Conservation (phyloP, 2,888 invertebrate genomes). For the Rugalucina vietnamica region DNA sequence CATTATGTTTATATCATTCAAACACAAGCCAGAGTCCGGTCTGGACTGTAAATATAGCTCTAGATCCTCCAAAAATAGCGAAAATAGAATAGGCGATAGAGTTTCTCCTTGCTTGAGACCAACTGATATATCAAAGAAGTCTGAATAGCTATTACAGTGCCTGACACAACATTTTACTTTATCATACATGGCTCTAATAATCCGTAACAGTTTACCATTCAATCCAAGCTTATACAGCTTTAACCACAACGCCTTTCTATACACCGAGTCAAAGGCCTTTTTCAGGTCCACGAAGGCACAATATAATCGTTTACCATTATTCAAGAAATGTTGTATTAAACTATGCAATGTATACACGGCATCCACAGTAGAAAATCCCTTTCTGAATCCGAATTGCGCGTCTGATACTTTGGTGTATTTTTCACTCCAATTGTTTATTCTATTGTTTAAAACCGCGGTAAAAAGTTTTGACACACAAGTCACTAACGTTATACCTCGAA, state of each 20-base stretch:
- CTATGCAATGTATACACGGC: conserved; percentile 27
- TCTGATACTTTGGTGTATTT: conserved; percentile 9
- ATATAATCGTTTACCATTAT: no score
- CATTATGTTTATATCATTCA: conserved; percentile 14
- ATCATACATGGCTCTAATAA: no score
- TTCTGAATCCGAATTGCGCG: conserved; percentile 37
- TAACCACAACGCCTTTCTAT: no score
- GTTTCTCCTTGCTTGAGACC: no score
- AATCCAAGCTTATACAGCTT: no score
- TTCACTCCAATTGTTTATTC: conserved; percentile 21
- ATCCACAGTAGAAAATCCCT: conserved; percentile 32
- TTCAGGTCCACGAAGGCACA: no score
- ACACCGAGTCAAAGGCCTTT: no score
- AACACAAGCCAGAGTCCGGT: background rate
- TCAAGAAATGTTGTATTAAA: no score
- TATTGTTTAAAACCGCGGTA: conserved; percentile 36
- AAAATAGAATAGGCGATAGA: conserved; percentile 20
- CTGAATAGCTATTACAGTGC: no score
- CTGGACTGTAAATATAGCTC: conserved; percentile 17
- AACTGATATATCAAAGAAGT: no score
- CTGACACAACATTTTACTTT: no score
- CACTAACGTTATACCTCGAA: conserved; percentile 26
- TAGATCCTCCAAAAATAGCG: conserved; percentile 26
- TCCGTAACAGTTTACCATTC: no score
- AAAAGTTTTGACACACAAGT: conserved; percentile 39